A percentile compares a stretch with the other conserved stretches of the same genome.
Conservation (phyloP, 2,888 invertebrate genomes). For the Sthenelais limicola region DNA sequence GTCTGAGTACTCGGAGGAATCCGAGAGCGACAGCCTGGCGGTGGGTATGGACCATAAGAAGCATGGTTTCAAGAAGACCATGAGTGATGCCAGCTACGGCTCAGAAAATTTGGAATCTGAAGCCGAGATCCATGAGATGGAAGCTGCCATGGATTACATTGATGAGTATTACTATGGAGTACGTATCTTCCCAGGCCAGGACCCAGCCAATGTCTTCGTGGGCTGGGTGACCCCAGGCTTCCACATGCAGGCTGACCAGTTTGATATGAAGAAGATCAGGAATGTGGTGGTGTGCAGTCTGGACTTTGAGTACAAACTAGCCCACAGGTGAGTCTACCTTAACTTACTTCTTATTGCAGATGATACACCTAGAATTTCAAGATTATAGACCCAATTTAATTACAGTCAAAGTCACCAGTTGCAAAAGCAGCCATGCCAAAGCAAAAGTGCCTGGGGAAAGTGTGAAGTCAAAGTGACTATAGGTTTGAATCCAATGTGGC, state of each 20-base stretch:
- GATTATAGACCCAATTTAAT: too few relatives aligned
- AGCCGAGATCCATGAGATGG: slow-evolving; percentile 59
- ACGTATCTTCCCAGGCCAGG: slow-evolving; percentile 92
- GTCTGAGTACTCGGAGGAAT: slow-evolving; percentile 53
- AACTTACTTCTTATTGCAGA: too few relatives aligned
- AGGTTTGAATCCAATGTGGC: too few relatives aligned
- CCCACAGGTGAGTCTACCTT: slow-evolving; percentile 77
- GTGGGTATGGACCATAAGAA: neutral
- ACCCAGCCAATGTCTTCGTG: slow-evolving; percentile 93
- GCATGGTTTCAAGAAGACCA: slow-evolving; percentile 44
- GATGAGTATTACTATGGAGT: slow-evolving; percentile 97
- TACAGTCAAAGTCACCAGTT: too few relatives aligned
- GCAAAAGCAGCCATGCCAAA: too few relatives aligned
- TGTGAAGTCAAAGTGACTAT: too few relatives aligned
- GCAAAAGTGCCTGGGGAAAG: too few relatives aligned
- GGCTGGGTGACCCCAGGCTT: slow-evolving; percentile 99
- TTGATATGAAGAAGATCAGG: slow-evolving; percentile 69
- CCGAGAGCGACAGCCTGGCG: slow-evolving; percentile 54
- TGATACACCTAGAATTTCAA: too few relatives aligned
- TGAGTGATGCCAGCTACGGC: slow-evolving; percentile 49
- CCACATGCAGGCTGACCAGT: slow-evolving; percentile 68
- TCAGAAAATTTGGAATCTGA: slow-evolving; percentile 54
- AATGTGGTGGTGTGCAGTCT: slow-evolving; percentile 68
- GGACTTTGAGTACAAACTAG: slow-evolving; percentile 78
- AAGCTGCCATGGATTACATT: slow-evolving; percentile 76